A percentile compares a stretch with the other conserved stretches of the same genome.
phyloP scores from a whole-genome alignment of 2,113 vertebrate genomes.

The Scomber colias region DNA sequence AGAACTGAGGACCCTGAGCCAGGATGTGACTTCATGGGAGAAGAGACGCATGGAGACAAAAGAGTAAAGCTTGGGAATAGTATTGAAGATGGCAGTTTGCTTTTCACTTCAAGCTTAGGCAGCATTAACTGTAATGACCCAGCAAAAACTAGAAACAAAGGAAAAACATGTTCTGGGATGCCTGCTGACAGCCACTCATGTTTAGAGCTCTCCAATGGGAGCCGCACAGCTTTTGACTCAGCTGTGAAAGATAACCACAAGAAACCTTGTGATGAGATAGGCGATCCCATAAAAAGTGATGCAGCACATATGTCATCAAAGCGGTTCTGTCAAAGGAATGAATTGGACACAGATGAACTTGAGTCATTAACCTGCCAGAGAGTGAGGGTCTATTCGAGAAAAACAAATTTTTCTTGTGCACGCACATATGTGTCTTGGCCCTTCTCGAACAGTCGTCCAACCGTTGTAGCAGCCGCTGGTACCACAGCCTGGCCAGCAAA shows the following conservation, averaged over 20 bases:
- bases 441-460: conserved; percentile 19
- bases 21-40: background rate
- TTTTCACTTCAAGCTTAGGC: background rate
- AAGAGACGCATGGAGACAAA: conserved; percentile 7
- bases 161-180: background rate
- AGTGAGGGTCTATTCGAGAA: conserved; percentile 46
- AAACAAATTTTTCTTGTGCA: conserved; percentile 55
- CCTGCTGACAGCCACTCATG: background rate
- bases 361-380: conserved; percentile 74
- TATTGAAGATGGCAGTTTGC: background rate
- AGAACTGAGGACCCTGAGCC: background rate
- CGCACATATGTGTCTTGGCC: conserved; percentile 74
- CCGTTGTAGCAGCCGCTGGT: background rate
- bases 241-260: background rate
- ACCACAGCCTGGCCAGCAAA: background rate
- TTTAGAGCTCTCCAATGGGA: background rate
- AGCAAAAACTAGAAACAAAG: background rate
- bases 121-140: background rate
- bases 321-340: background rate
- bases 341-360: background rate
- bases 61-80: conserved; percentile 23
- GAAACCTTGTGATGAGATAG: background rate
- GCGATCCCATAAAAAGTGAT: background rate
- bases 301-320: background rate
- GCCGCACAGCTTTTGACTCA: background rate